These are phyloP conservation scores for Trachythela sp. DNA, from an alignment of 64 coral and sea anemone species.

Conservation along the genomic window DNA sequence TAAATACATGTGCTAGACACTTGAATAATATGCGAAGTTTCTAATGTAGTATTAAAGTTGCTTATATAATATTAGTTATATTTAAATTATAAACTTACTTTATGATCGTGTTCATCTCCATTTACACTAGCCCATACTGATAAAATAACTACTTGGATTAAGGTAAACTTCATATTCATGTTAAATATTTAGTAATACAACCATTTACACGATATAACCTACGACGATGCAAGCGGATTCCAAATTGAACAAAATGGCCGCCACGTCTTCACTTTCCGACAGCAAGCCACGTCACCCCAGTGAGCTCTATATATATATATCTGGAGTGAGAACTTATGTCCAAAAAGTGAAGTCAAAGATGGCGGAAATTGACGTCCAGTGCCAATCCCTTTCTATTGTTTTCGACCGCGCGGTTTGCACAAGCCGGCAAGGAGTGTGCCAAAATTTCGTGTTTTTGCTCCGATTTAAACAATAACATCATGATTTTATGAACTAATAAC, in stretches of 20 bases:
- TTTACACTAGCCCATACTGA: constrained; percentile 27
- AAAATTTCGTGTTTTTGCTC: no score
- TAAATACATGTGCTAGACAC: no score
- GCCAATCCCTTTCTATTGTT: no score
- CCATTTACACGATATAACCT: background rate
- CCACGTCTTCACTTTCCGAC: constrained; percentile 5
- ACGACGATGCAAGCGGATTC: background rate
- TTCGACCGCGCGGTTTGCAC: no score
- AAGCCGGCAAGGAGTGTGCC: no score
- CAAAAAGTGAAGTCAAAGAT: no score
- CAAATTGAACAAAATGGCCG: background rate
- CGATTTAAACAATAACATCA: no score
- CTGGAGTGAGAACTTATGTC: no score
- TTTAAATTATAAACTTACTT: constrained; percentile 65
- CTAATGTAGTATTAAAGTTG: background rate
- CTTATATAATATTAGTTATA: background rate
- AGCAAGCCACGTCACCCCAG: constrained; percentile 3
- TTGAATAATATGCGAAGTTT: background rate
- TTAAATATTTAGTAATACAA: background rate
- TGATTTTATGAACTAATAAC: no score
- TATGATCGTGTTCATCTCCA: constrained; percentile 95
- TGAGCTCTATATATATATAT: no score
- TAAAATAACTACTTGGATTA: constrained; percentile 71
- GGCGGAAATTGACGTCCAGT: no score
- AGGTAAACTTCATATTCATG: constrained; percentile 38